Evolutionary conservation across 2,888 invertebrate genomes (phyloP).

Genomic region (Cheilosia vulpina): DNA sequence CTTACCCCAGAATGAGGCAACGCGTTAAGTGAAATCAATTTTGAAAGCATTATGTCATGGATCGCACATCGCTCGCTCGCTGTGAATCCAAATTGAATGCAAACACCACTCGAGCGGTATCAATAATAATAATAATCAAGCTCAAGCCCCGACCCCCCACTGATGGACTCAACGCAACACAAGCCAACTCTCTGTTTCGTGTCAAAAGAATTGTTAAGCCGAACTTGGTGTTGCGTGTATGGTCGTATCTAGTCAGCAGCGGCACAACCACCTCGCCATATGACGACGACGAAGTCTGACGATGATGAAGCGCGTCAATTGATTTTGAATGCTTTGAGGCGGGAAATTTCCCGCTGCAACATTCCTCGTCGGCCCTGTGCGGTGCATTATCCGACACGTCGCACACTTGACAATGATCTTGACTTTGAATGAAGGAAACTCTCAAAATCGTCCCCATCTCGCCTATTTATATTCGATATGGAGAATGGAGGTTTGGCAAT

Average conservation of each 20-base stretch:
- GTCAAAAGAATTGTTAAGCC: constrained; percentile 22
- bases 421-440: constrained; percentile 66
- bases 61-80: constrained; percentile 19
- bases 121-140: constrained; percentile 52
- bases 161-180: background rate
- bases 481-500: constrained; percentile 29
- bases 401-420: constrained; percentile 70
- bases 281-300: background rate
- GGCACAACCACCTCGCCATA: background rate
- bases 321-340: constrained; percentile 70
- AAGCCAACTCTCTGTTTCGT: background rate
- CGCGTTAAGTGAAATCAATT: constrained; percentile 56
- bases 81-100: constrained; percentile 62
- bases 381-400: constrained; percentile 15
- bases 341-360: constrained; percentile 42
- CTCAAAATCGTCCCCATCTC: constrained; percentile 32
- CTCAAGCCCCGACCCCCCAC: constrained; percentile 26
- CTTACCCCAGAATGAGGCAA: constrained; percentile 48
- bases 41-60: constrained; percentile 61
- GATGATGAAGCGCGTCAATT: constrained; percentile 71
- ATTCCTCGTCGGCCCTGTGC: background rate
- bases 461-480: constrained; percentile 1
- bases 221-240: constrained; percentile 40
- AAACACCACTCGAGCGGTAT: constrained; percentile 56
- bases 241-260: constrained; percentile 28